Percentiles rank a stretch among this genome's conserved stretches.
phyloP scores from a whole-genome alignment of 35 echinoderm and acorn worm genomes.

The Acanthaster planci region DNA sequence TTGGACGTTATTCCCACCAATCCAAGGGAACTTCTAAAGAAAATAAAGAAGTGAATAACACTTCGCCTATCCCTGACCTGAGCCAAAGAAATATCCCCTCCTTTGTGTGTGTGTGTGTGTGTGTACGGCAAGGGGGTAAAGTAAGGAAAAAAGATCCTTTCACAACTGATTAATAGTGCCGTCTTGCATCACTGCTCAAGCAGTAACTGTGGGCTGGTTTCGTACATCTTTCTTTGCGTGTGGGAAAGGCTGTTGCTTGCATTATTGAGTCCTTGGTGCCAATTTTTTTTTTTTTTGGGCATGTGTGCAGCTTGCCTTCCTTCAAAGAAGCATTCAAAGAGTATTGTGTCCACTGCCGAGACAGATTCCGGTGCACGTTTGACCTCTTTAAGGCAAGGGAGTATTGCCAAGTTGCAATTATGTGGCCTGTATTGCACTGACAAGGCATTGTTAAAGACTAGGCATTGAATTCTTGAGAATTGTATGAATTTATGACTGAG shows the following conservation, averaged over 20 bases:
- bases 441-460: too few relatives aligned
- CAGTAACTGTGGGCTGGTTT: background rate
- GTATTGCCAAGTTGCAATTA: background rate
- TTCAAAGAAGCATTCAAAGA: conserved; percentile 21
- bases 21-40: conserved; percentile 9
- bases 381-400: conserved; percentile 4
- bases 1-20: background rate
- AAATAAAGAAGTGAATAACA: conserved; percentile 6
- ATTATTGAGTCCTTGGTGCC: conserved; percentile 23
- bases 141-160: conserved; percentile 11
- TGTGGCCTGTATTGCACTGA: too few relatives aligned
- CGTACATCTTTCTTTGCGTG: conserved; percentile 14
- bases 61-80: conserved; percentile 13
- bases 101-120: conserved; percentile 7
- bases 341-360: background rate
- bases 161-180: background rate
- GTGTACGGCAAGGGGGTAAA: conserved; percentile 24
- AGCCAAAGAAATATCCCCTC: conserved; percentile 9
- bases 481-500: too few relatives aligned
- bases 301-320: background rate
- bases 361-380: background rate
- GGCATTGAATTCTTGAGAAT: too few relatives aligned
- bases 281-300: too few relatives aligned
- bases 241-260: background rate
- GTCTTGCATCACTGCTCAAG: conserved; percentile 30